These are phyloP conservation scores for Idaea biselata DNA, from an alignment of 2,888 invertebrate species.

Conservation along the genomic window DNA sequence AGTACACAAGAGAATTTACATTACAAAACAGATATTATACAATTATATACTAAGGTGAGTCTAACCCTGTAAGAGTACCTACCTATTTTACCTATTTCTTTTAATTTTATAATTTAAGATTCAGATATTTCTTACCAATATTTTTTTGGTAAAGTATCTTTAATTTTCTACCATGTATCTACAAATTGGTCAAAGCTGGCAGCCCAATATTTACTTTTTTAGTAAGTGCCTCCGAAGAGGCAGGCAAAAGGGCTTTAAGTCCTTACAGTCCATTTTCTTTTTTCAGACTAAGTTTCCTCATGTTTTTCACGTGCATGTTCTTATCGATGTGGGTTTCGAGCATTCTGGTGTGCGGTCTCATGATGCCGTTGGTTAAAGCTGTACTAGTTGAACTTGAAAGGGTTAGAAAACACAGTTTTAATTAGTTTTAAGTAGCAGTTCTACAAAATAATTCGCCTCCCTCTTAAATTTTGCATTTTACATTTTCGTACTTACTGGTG, in stretches of 20 bases:
- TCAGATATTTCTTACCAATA: too few relatives aligned
- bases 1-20: too few relatives aligned
- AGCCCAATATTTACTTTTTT: neutral
- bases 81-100: too few relatives aligned
- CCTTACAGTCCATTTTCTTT: neutral
- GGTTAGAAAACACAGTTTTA: constrained; percentile 29
- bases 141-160: constrained; percentile 28
- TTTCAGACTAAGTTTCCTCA: constrained; percentile 59
- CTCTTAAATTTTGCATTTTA: neutral
- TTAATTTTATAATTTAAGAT: too few relatives aligned
- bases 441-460: neutral
- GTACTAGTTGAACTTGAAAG: constrained; percentile 56
- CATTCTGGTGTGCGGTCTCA: constrained; percentile 57
- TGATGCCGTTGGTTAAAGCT: constrained; percentile 62
- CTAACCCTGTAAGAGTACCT: too few relatives aligned
- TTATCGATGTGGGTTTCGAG: constrained; percentile 62
- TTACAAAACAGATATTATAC: too few relatives aligned
- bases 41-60: too few relatives aligned
- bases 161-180: neutral
- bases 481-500: too few relatives aligned
- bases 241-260: neutral
- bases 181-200: neutral
- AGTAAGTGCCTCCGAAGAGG: neutral
- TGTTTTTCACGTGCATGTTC: constrained; percentile 55
- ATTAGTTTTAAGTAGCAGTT: neutral